phyloP scores from a whole-genome alignment of 2,113 vertebrate species.

The Clarias magur region DNA sequence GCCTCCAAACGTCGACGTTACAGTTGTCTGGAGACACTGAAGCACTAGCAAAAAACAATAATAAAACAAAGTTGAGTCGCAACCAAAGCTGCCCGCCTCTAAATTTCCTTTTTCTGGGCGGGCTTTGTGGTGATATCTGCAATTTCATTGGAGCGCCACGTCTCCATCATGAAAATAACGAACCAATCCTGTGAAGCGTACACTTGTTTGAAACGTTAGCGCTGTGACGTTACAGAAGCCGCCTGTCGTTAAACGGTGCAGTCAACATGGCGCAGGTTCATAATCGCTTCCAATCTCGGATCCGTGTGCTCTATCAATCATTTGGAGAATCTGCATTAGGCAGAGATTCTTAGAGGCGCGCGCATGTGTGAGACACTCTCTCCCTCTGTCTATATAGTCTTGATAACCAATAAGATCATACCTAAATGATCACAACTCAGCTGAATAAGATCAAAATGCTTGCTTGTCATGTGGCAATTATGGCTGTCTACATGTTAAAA shows the following conservation, averaged over 20 bases:
- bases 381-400: too few species aligned
- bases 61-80: constrained; percentile 30
- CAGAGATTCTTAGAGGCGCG: background rate
- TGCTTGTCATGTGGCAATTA: too few species aligned
- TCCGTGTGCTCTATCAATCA: too few species aligned
- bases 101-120: constrained; percentile 44
- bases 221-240: background rate
- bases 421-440: too few species aligned
- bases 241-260: background rate
- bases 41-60: background rate
- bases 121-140: background rate
- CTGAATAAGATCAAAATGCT: too few species aligned
- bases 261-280: background rate
- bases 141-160: constrained; percentile 27
- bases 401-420: too few species aligned
- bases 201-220: constrained; percentile 19
- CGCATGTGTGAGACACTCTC: too few species aligned
- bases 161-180: constrained; percentile 6
- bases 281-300: background rate
- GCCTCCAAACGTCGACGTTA: background rate
- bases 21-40: background rate
- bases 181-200: constrained; percentile 10
- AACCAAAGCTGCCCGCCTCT: constrained; percentile 48
- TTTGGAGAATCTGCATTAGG: too few species aligned
- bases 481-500: too few species aligned